These are phyloP conservation scores for Trilocha varians DNA, from an alignment of 2,888 invertebrate species.

Conservation along the genomic window DNA sequence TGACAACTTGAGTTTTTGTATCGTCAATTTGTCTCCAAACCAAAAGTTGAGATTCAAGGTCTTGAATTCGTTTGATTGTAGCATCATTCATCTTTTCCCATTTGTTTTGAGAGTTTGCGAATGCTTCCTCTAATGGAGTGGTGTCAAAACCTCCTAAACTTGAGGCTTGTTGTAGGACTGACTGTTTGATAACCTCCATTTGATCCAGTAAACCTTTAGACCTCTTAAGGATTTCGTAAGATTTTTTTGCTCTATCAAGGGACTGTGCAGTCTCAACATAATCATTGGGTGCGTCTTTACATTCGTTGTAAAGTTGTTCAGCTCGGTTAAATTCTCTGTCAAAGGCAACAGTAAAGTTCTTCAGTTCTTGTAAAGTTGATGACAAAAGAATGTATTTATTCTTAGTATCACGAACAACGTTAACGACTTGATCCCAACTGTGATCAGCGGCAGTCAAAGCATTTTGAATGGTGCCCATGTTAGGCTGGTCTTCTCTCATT, in stretches of 20 bases:
- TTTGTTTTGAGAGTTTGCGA: slow-evolving; percentile 75
- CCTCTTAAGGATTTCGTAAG: slow-evolving; percentile 82
- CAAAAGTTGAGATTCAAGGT: slow-evolving; percentile 89
- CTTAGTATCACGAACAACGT: slow-evolving; percentile 81
- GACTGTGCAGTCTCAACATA: slow-evolving; percentile 80
- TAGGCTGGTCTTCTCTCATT: slow-evolving; percentile 86
- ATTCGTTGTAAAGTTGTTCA: slow-evolving; percentile 75
- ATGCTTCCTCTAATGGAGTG: slow-evolving; percentile 72
- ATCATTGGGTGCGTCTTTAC: slow-evolving; percentile 80
- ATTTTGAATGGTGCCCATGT: slow-evolving; percentile 86
- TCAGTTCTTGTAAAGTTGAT: slow-evolving; percentile 82
- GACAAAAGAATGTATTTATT: slow-evolving; percentile 82
- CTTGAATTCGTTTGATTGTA: slow-evolving; percentile 82
- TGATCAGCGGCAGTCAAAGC: slow-evolving; percentile 83
- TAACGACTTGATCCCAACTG: slow-evolving; percentile 85
- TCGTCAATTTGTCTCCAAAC: slow-evolving; percentile 95
- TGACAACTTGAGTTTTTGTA: slow-evolving; percentile 84
- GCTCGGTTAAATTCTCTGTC: slow-evolving; percentile 80
- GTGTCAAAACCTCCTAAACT: slow-evolving; percentile 78
- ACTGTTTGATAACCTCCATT: slow-evolving; percentile 83
- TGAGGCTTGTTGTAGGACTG: slow-evolving; percentile 79
- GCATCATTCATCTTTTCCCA: slow-evolving; percentile 83
- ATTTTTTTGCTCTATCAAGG: slow-evolving; percentile 83
- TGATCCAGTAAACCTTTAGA: slow-evolving; percentile 83
- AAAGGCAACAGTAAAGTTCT: slow-evolving; percentile 80